Base-by-base conservation (phyloP, 2,113 vertebrate genomes). In the Cebus imitator region DNA sequence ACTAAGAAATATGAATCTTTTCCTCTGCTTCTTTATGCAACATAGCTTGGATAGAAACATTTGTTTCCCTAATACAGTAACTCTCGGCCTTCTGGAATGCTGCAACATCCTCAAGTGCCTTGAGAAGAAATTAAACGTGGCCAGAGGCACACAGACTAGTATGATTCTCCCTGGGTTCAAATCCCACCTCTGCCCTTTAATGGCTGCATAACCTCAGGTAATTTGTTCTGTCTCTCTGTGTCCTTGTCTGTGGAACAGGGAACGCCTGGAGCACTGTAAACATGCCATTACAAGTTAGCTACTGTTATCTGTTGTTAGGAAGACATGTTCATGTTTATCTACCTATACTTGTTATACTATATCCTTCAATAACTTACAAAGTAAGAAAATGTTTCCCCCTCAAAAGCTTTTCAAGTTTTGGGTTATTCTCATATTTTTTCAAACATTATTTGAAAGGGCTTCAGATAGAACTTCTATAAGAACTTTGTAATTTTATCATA, bases 1-100 rank as follows among this genome's bases (percentile, higher is more conserved):
- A 52, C 61, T 50, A 79, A 85, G 83, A 87, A 75, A 94, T 90
- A 82, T 80, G 45, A 66, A 35, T 75, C 83, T 76, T 89, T 92
- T 68, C 58, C 90, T 79, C 81, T 90, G 37, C 64, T 82, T 81
- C 81, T 93, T 82, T 50, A 84, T 32, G 90, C 61, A 55, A 13
- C 45, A 20, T 23, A 55, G 43, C 66, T 57, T 35, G 25, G 61
- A 64, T 30, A 64, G 14, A 32, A 64, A 64, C 5, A 64, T 66
- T 80, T 85, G 72, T 30, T 92, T 91, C 73, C 68, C 32, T 12
- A 48, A 3, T 84, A 94, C 2, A 37, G 48, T 89, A 17, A 23
- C 8, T 23, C 37, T 18, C 37, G 27, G 32, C 32, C 18, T 23
- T 1, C 40, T 30, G 8, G 25, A 45, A 32, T 17, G 2, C 5